Conservation (phyloP, 2,888 invertebrate genomes). For the Mimumesa dahlbomi region DNA sequence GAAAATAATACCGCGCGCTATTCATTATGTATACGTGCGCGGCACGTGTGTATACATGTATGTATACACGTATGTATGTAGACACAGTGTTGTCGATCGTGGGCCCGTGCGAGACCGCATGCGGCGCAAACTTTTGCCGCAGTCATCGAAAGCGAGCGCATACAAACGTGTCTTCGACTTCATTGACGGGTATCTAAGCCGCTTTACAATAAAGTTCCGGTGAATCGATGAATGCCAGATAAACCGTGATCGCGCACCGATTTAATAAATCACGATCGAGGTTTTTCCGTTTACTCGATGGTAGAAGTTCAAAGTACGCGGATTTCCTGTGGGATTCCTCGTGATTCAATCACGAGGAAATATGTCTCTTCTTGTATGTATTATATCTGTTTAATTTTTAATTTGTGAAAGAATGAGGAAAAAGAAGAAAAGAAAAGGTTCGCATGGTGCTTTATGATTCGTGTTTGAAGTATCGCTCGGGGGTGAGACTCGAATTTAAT, state of each 20-base stretch:
- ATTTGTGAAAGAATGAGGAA: too few relatives aligned
- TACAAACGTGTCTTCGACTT: slow-evolving; percentile 22
- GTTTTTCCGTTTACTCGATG: neutral
- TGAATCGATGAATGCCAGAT: slow-evolving; percentile 42
- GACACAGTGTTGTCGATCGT: slow-evolving; percentile 4
- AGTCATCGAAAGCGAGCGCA: slow-evolving; percentile 35
- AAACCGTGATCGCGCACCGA: slow-evolving; percentile 6
- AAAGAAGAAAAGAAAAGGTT: too few relatives aligned
- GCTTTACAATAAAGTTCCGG: slow-evolving; percentile 20
- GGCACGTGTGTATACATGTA: slow-evolving; percentile 3
- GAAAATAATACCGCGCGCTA: slow-evolving; percentile 70
- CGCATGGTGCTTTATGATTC: too few relatives aligned
- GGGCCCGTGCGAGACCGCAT: slow-evolving; percentile 32
- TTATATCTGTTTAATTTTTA: too few relatives aligned
- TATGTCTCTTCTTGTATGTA: too few relatives aligned
- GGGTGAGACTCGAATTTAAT: slow-evolving; percentile 10
- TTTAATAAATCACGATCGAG: slow-evolving; percentile 32
- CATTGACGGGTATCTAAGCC: slow-evolving; percentile 26
- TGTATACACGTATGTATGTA: neutral
- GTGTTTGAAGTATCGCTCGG: slow-evolving; percentile 25
- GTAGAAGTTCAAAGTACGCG: too few relatives aligned
- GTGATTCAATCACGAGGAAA: too few relatives aligned
- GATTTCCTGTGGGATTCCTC: too few relatives aligned
- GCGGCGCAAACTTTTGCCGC: slow-evolving; percentile 39
- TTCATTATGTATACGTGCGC: slow-evolving; percentile 61